These are phyloP conservation scores for Gephyroberyx darwinii DNA, from an alignment of 2,797 vertebrate species.

Conservation along the genomic window DNA sequence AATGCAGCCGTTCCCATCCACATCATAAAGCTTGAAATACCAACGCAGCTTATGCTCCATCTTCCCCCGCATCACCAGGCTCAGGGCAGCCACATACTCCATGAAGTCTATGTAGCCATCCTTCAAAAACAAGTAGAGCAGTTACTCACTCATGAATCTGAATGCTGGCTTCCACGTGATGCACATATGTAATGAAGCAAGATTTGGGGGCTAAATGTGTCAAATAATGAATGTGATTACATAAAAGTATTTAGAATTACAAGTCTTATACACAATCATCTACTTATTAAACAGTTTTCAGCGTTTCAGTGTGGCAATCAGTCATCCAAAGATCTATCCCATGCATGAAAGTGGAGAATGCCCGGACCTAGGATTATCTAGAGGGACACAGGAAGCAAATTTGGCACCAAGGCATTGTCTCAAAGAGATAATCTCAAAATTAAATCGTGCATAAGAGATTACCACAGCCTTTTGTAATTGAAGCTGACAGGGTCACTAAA, in stretches of 20 bases:
- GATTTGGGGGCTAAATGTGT: background rate
- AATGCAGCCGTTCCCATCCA: constrained; percentile 93
- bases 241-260: background rate
- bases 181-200: background rate
- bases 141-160: background rate
- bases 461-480: constrained; percentile 55
- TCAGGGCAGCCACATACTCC: constrained; percentile 93
- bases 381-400: constrained; percentile 40
- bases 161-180: too few relatives aligned
- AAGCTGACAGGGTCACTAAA: constrained; percentile 57
- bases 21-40: constrained; percentile 95
- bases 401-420: constrained; percentile 59
- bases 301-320: constrained; percentile 7
- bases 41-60: constrained; percentile 95
- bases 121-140: constrained; percentile 64
- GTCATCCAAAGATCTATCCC: background rate
- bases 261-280: background rate
- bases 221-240: background rate
- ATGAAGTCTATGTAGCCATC: constrained; percentile 95
- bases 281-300: constrained; percentile 1
- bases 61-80: constrained; percentile 91
- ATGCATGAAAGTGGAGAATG: constrained; percentile 4
- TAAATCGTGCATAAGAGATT: constrained; percentile 69
- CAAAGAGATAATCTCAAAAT: constrained; percentile 69
- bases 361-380: constrained; percentile 54